Percentiles rank a stretch among this genome's conserved stretches.
phyloP scores from a whole-genome alignment of 35 echinoderm and acorn worm species.

The Ophioderma brevispina region DNA sequence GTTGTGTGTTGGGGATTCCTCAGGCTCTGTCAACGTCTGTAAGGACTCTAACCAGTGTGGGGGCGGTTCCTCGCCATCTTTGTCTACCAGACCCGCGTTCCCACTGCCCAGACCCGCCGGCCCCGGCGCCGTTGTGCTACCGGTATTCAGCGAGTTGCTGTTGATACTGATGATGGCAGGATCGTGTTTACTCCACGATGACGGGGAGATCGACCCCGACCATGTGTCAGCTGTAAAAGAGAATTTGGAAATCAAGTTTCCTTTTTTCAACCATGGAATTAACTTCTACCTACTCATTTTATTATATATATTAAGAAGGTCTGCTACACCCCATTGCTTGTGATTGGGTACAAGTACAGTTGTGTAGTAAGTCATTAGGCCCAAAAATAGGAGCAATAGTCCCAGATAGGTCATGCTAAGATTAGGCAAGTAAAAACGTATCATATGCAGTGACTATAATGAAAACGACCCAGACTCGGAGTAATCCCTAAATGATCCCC shows the following conservation, averaged over 20 bases:
- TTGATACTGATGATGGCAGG: constrained; percentile 86
- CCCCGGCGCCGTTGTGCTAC: constrained; percentile 27
- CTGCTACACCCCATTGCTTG: no score
- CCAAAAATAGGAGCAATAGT: no score
- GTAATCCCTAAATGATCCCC: no score
- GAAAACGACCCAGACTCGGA: no score
- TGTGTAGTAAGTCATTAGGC: no score
- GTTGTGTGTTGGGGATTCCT: constrained; percentile 84
- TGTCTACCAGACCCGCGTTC: background rate
- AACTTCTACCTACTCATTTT: no score
- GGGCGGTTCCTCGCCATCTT: constrained; percentile 69
- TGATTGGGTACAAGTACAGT: no score
- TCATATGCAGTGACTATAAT: no score
- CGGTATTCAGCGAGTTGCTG: constrained; percentile 13
- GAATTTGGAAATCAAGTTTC: background rate
- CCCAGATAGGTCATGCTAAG: no score
- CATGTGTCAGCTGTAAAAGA: constrained; percentile 35
- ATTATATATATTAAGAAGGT: no score
- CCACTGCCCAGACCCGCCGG: background rate
- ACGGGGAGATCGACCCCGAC: constrained; percentile 6
- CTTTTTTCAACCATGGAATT: no score
- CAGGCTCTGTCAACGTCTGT: constrained; percentile 88
- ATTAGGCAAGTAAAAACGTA: no score
- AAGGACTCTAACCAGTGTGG: constrained; percentile 98
- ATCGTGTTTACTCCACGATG: constrained; percentile 65